A percentile compares a stretch with the other conserved stretches of the same genome.
phyloP scores from a whole-genome alignment of 1,140 invertebrate genomes.

The Drosophila sp. region DNA sequence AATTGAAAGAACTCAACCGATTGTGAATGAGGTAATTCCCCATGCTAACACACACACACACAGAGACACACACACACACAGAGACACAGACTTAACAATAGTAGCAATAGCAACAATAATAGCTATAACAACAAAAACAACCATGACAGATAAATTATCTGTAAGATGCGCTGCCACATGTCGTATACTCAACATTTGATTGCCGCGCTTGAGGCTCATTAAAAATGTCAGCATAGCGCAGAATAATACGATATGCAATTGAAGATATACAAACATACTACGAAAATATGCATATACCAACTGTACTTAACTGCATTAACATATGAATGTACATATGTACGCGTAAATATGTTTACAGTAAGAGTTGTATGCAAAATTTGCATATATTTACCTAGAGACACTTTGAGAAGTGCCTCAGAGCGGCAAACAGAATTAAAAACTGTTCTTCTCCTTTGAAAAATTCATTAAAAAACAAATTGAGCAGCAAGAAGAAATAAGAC shows the following conservation, averaged over 20 bases:
- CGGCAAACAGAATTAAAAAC: no score
- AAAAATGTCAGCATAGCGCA: slow-evolving; percentile 54
- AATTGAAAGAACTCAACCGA: slow-evolving; percentile 23
- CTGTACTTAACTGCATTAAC: not conserved
- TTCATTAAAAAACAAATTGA: no score
- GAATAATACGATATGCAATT: slow-evolving; percentile 23
- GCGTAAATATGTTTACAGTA: no score
- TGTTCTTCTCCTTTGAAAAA: no score
- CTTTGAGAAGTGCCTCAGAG: no score
- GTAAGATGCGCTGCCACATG: slow-evolving; percentile 49
- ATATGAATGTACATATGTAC: not conserved
- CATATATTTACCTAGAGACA: no score
- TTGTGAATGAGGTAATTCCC: slow-evolving; percentile 30
- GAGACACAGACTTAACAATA: slow-evolving; percentile 14
- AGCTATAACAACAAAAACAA: slow-evolving; percentile 16
- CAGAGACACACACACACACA: not conserved
- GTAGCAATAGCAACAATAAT: slow-evolving; percentile 9
- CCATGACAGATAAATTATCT: slow-evolving; percentile 57
- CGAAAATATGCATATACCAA: not conserved
- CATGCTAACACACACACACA: not conserved
- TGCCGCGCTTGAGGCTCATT: slow-evolving; percentile 53
- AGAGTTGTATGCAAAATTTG: no score
- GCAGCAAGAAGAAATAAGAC: no score
- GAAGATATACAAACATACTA: slow-evolving; percentile 9
- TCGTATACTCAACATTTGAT: slow-evolving; percentile 55